Conservation (phyloP, 2,113 vertebrate species). For the Brachionichthys hirsutus region DNA sequence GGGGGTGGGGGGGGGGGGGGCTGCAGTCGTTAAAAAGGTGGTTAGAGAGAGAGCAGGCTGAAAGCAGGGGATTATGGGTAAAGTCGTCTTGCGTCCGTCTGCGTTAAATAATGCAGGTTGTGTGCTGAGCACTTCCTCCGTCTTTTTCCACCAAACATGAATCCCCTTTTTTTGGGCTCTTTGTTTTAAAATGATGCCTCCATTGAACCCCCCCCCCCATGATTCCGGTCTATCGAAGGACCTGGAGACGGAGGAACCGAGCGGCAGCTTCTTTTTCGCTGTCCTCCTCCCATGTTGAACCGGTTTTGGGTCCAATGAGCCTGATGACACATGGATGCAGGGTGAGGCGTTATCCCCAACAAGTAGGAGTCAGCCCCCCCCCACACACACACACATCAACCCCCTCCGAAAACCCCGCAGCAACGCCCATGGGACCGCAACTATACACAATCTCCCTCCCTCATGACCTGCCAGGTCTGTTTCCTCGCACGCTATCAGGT, state of each 20-base stretch:
- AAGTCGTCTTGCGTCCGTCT: conserved; percentile 29
- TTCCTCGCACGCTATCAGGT: conserved; percentile 36
- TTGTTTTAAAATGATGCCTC: conserved; percentile 63
- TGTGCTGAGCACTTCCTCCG: conserved; percentile 49
- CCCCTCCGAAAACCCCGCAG: conserved; percentile 65
- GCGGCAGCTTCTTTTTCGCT: conserved; percentile 29
- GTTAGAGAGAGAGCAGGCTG: conserved; percentile 16
- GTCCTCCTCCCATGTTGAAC: conserved; percentile 24
- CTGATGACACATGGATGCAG: conserved; percentile 16
- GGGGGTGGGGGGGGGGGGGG: no score
- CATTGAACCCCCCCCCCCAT: conserved; percentile 56
- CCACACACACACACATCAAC: conserved; percentile 47
- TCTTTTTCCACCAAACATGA: conserved; percentile 32
- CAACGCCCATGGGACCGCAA: conserved; percentile 72
- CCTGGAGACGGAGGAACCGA: conserved; percentile 53
- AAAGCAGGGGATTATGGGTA: conserved; percentile 46
- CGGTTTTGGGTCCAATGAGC: conserved; percentile 9
- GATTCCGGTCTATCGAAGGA: conserved; percentile 64
- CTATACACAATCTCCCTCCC: conserved; percentile 58
- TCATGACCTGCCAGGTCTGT: conserved; percentile 56
- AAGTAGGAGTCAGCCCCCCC: no score
- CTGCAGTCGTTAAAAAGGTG: conserved; percentile 13
- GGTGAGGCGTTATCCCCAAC: conserved; percentile 30
- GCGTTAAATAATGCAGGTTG: conserved; percentile 71
- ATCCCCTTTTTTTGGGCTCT: conserved; percentile 18